These are phyloP conservation scores for Agapetus fuscipes DNA, from an alignment of 2,888 invertebrate genomes.

Conservation along the genomic window DNA sequence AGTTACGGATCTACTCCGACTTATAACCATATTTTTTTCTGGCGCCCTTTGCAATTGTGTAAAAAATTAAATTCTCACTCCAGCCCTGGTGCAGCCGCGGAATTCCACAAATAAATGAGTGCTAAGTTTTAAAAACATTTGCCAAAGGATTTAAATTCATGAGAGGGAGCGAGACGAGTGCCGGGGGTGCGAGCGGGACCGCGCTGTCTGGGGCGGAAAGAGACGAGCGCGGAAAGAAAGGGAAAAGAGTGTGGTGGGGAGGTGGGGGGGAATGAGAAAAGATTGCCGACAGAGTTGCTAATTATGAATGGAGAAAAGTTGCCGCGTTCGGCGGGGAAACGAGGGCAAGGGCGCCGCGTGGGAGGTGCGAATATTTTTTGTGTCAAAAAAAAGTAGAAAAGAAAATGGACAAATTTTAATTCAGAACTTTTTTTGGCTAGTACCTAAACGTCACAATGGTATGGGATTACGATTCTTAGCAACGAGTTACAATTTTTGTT, in stretches of 20 bases:
- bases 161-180: slow-evolving; percentile 4
- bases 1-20: too few species aligned
- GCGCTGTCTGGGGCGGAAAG: background rate
- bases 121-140: slow-evolving; percentile 15
- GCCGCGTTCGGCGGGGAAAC: slow-evolving; percentile 16
- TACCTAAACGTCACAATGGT: too few species aligned
- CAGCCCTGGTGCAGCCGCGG: background rate
- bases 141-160: slow-evolving; percentile 11
- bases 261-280: slow-evolving; percentile 12
- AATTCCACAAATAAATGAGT: slow-evolving; percentile 6
- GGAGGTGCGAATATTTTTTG: background rate
- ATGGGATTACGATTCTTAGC: too few species aligned
- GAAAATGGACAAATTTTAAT: background rate
- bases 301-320: slow-evolving; percentile 23
- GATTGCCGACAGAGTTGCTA: slow-evolving; percentile 22
- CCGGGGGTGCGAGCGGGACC: background rate
- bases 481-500: too few species aligned
- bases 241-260: slow-evolving; percentile 13
- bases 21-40: too few species aligned
- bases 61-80: too few species aligned
- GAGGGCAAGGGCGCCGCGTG: slow-evolving; percentile 12
- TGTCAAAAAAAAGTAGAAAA: background rate
- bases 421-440: too few species aligned
- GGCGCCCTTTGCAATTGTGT: too few species aligned
- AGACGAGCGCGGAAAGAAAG: slow-evolving; percentile 17